Evolutionary conservation across 2,113 vertebrate species (phyloP), one percentile per base, ranked within the genome.

Genomic region (Takifugu flavidus): DNA sequence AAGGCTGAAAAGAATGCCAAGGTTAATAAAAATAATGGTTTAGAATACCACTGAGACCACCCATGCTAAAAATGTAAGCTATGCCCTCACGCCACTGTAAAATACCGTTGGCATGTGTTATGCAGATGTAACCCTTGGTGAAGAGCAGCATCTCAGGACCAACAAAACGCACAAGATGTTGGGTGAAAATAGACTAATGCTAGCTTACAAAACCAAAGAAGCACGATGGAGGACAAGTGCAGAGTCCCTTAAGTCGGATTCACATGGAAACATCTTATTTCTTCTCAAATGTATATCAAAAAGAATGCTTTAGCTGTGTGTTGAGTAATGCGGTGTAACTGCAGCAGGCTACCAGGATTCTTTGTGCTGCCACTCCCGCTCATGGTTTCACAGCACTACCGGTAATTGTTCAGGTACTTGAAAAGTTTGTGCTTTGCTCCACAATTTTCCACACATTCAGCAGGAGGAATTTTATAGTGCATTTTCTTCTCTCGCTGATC

Each of bases 361-460:
- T 39, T 10, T 11, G 80, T 65, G 71, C 71, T 74, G 43, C 74
- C 69, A 59, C 34, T 39, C 50, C 29, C 13, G 68, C 67, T 63
- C 56, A 65, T 49, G n/a, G 15, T 56, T 75, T 67, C 70, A 57
- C n/a, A 3, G 20, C 25, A 51, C 83, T 86, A 20, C 20, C 20
- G 20, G 20, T 20, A 78, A 89, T 83, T 88, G 82, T 77, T 80
- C 75, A 82, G 85, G 75, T 89, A 84, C 58, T 80, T 47, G 63
- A 39, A 39, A 39, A 31, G 29, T 31, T 31, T 31, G 2, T 84
- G 70, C 73, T 70, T 65, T 60, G 65, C 61, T 70, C 74, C 25
- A 4, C 70, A 69, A 66, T 75, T 89, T 91, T 91, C 89, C 88
- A 87, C 80, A 74, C 67, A 79, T 88, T 89, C 87, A 89, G 89